Percentiles rank a stretch among this genome's conserved stretches.
These are phyloP conservation scores for Drosophila atroscutellata DNA, from an alignment of 2,888 invertebrate genomes.

Conservation along the genomic window DNA sequence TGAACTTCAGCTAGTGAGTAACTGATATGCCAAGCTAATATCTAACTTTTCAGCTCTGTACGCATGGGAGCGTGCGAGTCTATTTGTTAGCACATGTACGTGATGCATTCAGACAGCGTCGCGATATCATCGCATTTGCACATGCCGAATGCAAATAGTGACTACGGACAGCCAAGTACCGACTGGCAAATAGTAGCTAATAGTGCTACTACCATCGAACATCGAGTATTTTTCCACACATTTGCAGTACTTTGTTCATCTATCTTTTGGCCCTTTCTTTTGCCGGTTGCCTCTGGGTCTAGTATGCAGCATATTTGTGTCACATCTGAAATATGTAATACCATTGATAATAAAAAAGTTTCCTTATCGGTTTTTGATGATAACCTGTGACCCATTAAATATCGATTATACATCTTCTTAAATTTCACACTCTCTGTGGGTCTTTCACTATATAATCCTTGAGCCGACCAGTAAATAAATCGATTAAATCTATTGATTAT, in stretches of 20 bases:
- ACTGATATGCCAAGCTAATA: slow-evolving; percentile 34
- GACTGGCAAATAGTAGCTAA: slow-evolving; percentile 2
- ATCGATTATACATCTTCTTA: not conserved
- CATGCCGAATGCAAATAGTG: slow-evolving; percentile 56
- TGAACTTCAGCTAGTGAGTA: slow-evolving; percentile 41
- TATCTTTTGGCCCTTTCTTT: slow-evolving; percentile 44
- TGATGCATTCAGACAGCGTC: slow-evolving; percentile 59
- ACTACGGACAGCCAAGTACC: slow-evolving; percentile 5
- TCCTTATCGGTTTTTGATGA: not conserved
- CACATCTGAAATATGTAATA: slow-evolving; percentile 12
- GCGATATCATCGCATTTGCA: slow-evolving; percentile 60
- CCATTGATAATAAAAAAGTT: not conserved
- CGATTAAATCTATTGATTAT: too few relatives aligned
- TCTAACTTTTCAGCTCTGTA: slow-evolving; percentile 5
- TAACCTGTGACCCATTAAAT: not conserved
- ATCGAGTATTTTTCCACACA: slow-evolving; percentile 36
- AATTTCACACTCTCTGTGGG: not conserved
- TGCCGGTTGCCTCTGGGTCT: slow-evolving; percentile 9
- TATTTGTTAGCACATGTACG: slow-evolving; percentile 72
- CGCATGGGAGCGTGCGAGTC: slow-evolving; percentile 26
- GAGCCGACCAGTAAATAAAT: too few relatives aligned
- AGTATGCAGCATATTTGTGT: slow-evolving; percentile 24
- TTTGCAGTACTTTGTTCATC: slow-evolving; percentile 39
- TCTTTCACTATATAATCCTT: too few relatives aligned
- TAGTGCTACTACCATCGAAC: not conserved